phyloP scores from a whole-genome alignment of 1,140 invertebrate species.

The Bombus consobrinus region DNA sequence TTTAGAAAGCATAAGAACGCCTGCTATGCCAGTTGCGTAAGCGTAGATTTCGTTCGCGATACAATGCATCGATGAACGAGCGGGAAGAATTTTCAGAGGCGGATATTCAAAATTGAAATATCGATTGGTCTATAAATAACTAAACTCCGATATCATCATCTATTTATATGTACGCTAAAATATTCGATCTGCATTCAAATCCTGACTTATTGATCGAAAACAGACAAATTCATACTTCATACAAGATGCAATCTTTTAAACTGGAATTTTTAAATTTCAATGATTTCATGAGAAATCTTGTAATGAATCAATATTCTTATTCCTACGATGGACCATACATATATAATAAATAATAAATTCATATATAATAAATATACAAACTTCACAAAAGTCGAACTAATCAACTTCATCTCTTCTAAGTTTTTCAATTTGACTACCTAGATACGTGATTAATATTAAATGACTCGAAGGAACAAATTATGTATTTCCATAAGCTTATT shows the following conservation, averaged over 20 bases:
- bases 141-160: not conserved
- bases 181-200: not conserved
- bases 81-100: not conserved
- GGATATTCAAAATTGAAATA: not conserved
- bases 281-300: not conserved
- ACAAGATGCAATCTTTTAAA: not conserved
- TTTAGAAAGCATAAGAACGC: conserved; percentile 3
- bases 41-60: not conserved
- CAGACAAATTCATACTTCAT: no score
- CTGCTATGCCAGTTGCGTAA: not conserved
- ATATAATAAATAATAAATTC: not conserved
- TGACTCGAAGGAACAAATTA: not conserved
- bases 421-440: no score
- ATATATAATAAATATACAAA: not conserved
- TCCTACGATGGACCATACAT: not conserved
- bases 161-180: not conserved
- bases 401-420: not conserved
- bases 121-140: not conserved
- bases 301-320: not conserved
- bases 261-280: not conserved
- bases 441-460: not conserved
- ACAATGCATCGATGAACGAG: not conserved
- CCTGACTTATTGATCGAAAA: no score
- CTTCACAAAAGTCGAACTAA: not conserved
- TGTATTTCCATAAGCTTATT: not conserved